phyloP scores from a whole-genome alignment of 2,113 vertebrate species.

The Chionis minor region DNA sequence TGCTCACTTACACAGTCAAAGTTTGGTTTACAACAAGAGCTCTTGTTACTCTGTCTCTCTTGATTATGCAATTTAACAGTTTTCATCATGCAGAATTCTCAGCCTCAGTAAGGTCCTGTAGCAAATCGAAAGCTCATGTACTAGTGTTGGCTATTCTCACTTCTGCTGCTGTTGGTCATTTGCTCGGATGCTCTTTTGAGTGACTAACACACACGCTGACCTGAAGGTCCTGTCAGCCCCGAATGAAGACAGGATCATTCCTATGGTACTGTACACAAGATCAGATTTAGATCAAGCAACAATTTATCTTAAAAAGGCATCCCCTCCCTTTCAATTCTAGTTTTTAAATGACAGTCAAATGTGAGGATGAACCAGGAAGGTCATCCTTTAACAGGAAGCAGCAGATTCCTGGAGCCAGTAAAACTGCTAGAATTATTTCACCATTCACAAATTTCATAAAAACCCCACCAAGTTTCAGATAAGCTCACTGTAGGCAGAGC shows the following conservation, averaged over 20 bases:
- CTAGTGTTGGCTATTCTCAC: not conserved
- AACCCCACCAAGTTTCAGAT: not conserved
- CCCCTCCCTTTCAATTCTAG: not conserved
- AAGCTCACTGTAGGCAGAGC: not conserved
- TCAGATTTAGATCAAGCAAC: not conserved
- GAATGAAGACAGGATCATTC: not conserved
- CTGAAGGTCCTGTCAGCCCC: not conserved
- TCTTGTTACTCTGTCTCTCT: not conserved
- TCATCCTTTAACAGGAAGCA: not conserved
- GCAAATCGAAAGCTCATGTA: not conserved
- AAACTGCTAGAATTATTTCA: not conserved
- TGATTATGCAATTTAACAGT: not conserved
- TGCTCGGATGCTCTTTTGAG: not conserved
- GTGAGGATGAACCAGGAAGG: not conserved
- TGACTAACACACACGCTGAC: not conserved
- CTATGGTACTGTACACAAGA: not conserved
- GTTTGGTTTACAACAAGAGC: not conserved
- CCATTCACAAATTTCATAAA: not conserved
- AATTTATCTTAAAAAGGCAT: not conserved
- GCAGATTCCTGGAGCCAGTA: not conserved
- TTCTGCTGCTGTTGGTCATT: not conserved
- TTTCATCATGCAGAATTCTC: not conserved
- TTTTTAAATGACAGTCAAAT: not conserved
- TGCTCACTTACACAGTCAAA: not conserved
- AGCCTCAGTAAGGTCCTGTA: not conserved